Evolutionary conservation across 1,140 invertebrate species (phyloP), one percentile per base, ranked within the genome.

Genomic region (Caenorhabditis brenneri): DNA sequence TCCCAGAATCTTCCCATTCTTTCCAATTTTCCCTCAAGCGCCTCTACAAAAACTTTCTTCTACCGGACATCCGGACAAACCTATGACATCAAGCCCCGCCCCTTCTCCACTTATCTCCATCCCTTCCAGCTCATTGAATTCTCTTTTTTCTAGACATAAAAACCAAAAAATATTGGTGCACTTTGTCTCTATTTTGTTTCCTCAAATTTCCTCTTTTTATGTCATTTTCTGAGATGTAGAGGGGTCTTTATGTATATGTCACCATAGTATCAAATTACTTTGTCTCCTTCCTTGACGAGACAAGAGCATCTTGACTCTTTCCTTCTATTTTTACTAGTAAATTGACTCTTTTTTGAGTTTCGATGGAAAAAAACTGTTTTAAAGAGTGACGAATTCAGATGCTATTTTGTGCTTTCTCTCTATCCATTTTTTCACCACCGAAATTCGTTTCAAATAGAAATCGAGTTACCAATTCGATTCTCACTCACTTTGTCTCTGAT

Each of bases 401-500:
- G n/a, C n/a, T n/a, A n/a, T n/a, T n/a, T n/a, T n/a, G n/a, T n/a
- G n/a, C n/a, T n/a, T n/a, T n/a, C n/a, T n/a, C n/a, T n/a, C n/a
- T n/a, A n/a, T n/a, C n/a, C n/a, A n/a, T n/a, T n/a, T n/a, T n/a
- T n/a, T n/a, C n/a, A n/a, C n/a, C n/a, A n/a, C n/a, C 42, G 42
- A 46, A 46, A 46, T 46, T 16, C 10, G 9, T 58, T 58, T 27
- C n/a, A 39, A 65, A 65, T n/a, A n/a, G n/a, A 42, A 42, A 74
- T 74, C n/a, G 65, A 74, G n/a, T 74, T 74, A 42, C 36, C 65
- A 74, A 74, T 39, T 58, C 24, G 55, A 58, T 65, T 74, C 65
- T 46, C 36, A 74, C 65, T 46, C 36, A 39, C 36, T 46, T 46
- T 31, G 31, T 27, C 53, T 58, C 53, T 58, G 58, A 65, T 65